Conservation (phyloP, 2,797 vertebrate genomes). For the Enteromius fasciolatus region DNA sequence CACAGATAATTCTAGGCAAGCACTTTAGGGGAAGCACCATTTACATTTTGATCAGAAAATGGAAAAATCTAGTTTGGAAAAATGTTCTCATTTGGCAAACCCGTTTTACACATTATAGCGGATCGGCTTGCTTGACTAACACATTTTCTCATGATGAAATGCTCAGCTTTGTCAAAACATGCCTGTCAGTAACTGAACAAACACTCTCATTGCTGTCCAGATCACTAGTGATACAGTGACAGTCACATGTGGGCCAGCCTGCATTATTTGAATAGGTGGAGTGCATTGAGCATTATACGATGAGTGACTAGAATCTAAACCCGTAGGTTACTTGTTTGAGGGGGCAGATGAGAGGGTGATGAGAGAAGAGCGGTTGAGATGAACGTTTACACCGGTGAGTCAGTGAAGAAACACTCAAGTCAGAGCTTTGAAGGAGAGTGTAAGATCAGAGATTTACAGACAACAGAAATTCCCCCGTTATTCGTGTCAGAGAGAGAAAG, state of each 20-base stretch:
- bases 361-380: constrained; percentile 10
- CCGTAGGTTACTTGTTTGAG: constrained; percentile 21
- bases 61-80: constrained; percentile 23
- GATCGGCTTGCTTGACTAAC: constrained; percentile 10
- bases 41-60: constrained; percentile 1
- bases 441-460: constrained; percentile 60
- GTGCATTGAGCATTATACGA: not conserved
- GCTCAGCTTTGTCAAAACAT: not conserved
- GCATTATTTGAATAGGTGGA: not conserved
- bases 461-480: constrained; percentile 74
- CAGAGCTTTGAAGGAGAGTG: constrained; percentile 45
- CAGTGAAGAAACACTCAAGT: constrained; percentile 48
- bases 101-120: not conserved
- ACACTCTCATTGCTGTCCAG: not conserved
- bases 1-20: not conserved
- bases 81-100: not conserved
- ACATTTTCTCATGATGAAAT: not conserved
- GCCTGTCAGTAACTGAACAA: not conserved
- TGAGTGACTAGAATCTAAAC: constrained; percentile 50
- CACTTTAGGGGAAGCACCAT: not conserved
- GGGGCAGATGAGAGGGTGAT: constrained; percentile 47
- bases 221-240: not conserved
- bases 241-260: not conserved
- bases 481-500: constrained; percentile 77
- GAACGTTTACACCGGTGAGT: constrained; percentile 46